Conservation (phyloP, 2,797 vertebrate genomes). For the Cryptoprocta ferox region DNA sequence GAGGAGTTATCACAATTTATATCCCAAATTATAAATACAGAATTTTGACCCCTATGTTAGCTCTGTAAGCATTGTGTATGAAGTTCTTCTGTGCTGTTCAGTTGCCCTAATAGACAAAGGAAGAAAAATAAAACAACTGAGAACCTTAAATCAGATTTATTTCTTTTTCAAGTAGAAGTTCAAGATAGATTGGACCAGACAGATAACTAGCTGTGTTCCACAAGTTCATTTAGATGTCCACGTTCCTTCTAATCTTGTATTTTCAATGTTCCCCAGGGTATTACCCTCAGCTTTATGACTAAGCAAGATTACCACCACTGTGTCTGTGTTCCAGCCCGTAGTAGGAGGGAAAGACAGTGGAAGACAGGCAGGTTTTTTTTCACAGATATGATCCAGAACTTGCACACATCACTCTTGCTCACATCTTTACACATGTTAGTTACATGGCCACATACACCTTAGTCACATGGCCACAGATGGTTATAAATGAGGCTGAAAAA, state of each 20-base stretch:
- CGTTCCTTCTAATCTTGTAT: slow-evolving; percentile 39
- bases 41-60: neutral
- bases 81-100: slow-evolving; percentile 23
- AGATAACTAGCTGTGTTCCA: neutral
- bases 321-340: neutral
- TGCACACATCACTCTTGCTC: neutral
- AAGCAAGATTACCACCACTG: neutral
- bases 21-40: slow-evolving; percentile 19
- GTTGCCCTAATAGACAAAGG: neutral
- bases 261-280: neutral
- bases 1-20: neutral
- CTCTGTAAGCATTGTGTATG: neutral
- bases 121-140: neutral
- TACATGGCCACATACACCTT: neutral
- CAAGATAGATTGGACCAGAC: neutral
- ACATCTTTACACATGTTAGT: neutral
- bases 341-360: neutral
- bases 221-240: neutral
- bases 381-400: slow-evolving; percentile 8
- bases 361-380: neutral
- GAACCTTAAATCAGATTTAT: slow-evolving; percentile 21
- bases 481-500: slow-evolving; percentile 8
- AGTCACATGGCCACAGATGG: neutral
- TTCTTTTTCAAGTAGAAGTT: slow-evolving; percentile 1
- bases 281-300: neutral